Base-by-base conservation (phyloP, 2,888 invertebrate species). In the Rhamphomyia laevipes region DNA sequence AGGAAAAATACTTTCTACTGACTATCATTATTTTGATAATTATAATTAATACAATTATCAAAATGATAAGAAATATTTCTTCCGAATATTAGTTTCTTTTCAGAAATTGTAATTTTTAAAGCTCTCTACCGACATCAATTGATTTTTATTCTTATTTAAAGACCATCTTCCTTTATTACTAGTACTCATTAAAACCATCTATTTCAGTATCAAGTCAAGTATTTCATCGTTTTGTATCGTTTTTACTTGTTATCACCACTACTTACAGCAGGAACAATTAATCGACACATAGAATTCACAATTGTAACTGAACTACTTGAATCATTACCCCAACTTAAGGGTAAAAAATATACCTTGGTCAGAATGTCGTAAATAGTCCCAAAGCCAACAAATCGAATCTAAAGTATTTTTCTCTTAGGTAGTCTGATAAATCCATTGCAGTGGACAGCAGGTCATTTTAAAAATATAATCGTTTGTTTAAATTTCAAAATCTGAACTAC, bases 311-410 rank as follows among this genome's bases (percentile, higher is more conserved):
- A 86, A 58, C 90, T 85, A 3, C 94, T 86, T 1, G 96, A 96
- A 72, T 99, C 99, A 0, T 96, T 87, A 0, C 99, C 99, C 1
- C 99, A 99, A 67, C 96, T 96, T 1, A 99, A 74, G 0, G 99
- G 96, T 37, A 99, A 71, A 65, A 99, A 97, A 73, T 1, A 99
- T 99, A 17, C 94, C 92, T 70, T 95, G 93, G 0, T 89, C 88
- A 0, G 89, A 89, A 9, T 92, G 77, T 38, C 91, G 74, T 11
- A 97, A 72, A 68, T 97, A 99, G 66, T 99, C 97, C 99, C 99
- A 99, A 16, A 99, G 73, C 96, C 97, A 99, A 63, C 94, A 93
- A 0, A 97, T 96, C 1, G 97, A 95, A 1, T 94, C 97, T 58
- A 77, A 58, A 43, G 86, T 82, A 50, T 91, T 91, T 71, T 92